Base-by-base conservation (phyloP, 2,113 vertebrate species). In the Papio anubis region DNA sequence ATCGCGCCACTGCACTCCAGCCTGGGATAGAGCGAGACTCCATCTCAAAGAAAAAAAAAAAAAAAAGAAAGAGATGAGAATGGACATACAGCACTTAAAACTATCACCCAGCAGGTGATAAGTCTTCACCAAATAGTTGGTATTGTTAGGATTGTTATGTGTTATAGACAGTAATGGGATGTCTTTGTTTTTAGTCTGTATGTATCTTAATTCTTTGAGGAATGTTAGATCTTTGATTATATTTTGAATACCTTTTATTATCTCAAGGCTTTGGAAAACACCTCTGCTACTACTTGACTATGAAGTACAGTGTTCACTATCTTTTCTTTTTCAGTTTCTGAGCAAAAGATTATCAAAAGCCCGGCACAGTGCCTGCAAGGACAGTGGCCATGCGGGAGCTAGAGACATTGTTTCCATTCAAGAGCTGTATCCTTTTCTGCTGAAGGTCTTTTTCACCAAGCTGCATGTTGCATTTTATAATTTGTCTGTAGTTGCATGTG, bases 401-500 rank as follows among this genome's bases (percentile, higher is more conserved):
- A 98, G 98, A 59, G 98, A 99, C 90, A 72, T 99, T 55, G 93
- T 98, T 86, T 98, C 99, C 0, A 89, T 99, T 8, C 98, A 99
- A 72, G 99, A 99, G 6, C 95, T 99, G 99, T 99, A 99, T 99
- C 99, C 98, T 99, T 98, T 85, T 1, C 16, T 13, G 10, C 9
- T 20, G n/a, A 27, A 30, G 55, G n/a, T 20, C 72, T 76, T 50
- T 73, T 73, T 30, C 35, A 4, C 25, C 11, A 3, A 59, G 73
- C 57, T 21, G 27, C 50, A 12, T 48, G 12, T 4, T 90, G 16
- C 78, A 8, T 93, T n/a, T 68, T 68, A 17, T 73, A n/a, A n/a
- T 96, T 75, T 78, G 20, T 84, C 73, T 90, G 0, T 5, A 23
- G 18, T 84, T 45, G 27, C 35, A 9, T n/a, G 8, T 66, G 1